phyloP scores from a whole-genome alignment of 2,797 vertebrate species.

The Rhincodon typus region DNA sequence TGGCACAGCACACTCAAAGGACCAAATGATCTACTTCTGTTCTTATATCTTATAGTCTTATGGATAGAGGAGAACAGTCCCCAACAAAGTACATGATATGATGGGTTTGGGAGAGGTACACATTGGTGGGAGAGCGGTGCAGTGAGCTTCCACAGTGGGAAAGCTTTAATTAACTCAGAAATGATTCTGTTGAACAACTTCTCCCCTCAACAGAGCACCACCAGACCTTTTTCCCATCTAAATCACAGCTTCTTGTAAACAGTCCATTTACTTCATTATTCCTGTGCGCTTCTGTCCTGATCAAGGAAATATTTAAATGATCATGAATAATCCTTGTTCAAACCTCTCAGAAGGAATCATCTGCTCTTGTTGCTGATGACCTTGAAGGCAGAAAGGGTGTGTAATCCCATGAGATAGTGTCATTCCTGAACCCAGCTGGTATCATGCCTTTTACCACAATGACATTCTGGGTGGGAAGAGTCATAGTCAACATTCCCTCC shows the following conservation, averaged over 20 bases:
- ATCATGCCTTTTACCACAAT: too few relatives aligned
- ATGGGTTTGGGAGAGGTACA: too few relatives aligned
- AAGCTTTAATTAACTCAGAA: neutral
- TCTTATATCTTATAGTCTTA: too few relatives aligned
- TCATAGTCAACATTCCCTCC: too few relatives aligned
- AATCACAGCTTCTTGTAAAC: neutral
- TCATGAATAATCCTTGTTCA: neutral
- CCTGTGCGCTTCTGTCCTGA: neutral
- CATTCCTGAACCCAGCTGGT: too few relatives aligned
- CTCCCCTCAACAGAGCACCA: neutral
- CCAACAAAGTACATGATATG: neutral
- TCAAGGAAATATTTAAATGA: neutral
- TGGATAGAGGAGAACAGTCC: neutral
- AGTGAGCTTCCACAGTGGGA: neutral
- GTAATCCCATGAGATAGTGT: too few relatives aligned
- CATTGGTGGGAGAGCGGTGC: neutral
- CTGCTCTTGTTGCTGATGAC: too few relatives aligned
- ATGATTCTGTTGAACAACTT: neutral
- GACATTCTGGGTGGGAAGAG: too few relatives aligned
- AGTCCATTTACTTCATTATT: neutral
- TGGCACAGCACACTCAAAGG: too few relatives aligned
- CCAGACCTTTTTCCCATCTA: neutral
- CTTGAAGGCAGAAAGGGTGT: too few relatives aligned
- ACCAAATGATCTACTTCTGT: too few relatives aligned
- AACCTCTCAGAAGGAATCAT: neutral